Base-by-base conservation (phyloP, 1,140 invertebrate genomes). In the Drosophila littoralis region DNA sequence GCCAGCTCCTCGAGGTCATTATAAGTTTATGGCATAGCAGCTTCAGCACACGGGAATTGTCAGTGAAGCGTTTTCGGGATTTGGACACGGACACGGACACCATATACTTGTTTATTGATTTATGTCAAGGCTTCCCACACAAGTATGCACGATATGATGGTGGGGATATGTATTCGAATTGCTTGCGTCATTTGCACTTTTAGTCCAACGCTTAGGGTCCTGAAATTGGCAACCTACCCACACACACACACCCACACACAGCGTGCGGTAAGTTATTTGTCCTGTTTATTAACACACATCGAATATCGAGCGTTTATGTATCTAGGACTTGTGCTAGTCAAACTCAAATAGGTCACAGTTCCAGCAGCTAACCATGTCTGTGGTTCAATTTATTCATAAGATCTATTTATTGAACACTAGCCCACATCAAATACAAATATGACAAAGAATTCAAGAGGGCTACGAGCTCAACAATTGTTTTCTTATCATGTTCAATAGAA, bases 131-230 rank as follows among this genome's bases (percentile, higher is more conserved):
- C 68, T 84, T 8, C 35, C 15, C 40, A 57, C 59, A 51, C 17
- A 65, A 64, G 63, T 54, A 45, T 54, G 32, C 54, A 15, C 38
- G 17, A 15, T 38, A 42, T 42, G n/a, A 6, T n/a, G 22, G 22
- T 28, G 22, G 22, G 1, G 32, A 35, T 51, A 57, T 22, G 15
- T 54, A 46, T 65, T 68, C 48, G 45, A n/a, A 42, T 61, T 36
- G 83, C 80, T 88, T 88, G 84, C 83, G 83, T 88, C 83, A 88
- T 88, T 88, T 79, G 80, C 80, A 75, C 66, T 75, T 83, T 88
- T 72, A 74, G 72, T 66, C 71, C 70, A 73, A 60, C 77, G 77
- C 60, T 83, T 71, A 64, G 61, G 55, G 68, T 64, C 63, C 65
- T 81, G 58, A 46, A 69, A 70, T 63, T 70, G 58, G 58, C 50